Evolutionary conservation across 2,113 vertebrate genomes (phyloP).

Genomic region (Eptatretus burgeri): DNA sequence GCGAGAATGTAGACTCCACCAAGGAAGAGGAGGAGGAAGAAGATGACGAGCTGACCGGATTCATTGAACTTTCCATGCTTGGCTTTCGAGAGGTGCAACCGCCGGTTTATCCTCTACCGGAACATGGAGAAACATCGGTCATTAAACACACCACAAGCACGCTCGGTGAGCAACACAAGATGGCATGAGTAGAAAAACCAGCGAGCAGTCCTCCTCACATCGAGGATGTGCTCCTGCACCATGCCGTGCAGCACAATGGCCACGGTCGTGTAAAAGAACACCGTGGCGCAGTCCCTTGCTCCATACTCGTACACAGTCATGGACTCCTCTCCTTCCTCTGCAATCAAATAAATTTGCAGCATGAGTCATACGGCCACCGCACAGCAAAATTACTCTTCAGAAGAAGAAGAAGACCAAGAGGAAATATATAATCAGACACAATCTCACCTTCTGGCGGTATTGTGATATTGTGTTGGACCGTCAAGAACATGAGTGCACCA

Average conservation of each 20-base stretch:
- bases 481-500: conserved; percentile 32
- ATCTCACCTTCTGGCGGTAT: conserved; percentile 20
- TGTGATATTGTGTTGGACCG: conserved; percentile 42
- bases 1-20: conserved; percentile 44
- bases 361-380: neutral
- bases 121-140: neutral
- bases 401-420: neutral
- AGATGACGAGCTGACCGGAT: conserved; percentile 33
- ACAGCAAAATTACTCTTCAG: neutral
- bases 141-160: neutral
- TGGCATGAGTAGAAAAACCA: neutral
- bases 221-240: conserved; percentile 74
- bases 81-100: conserved; percentile 35
- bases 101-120: conserved; percentile 37
- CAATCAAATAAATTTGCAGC: conserved; percentile 11
- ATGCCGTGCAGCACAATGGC: conserved; percentile 66
- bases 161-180: neutral
- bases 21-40: conserved; percentile 36
- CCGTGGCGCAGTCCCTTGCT: conserved; percentile 52
- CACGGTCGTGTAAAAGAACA: conserved; percentile 74
- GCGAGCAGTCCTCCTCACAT: conserved; percentile 28
- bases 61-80: conserved; percentile 55
- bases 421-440: neutral
- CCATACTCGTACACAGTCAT: conserved; percentile 55
- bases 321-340: conserved; percentile 43